Base-by-base conservation (phyloP, 2,113 vertebrate genomes). In the Coryphaenoides rupestris region DNA sequence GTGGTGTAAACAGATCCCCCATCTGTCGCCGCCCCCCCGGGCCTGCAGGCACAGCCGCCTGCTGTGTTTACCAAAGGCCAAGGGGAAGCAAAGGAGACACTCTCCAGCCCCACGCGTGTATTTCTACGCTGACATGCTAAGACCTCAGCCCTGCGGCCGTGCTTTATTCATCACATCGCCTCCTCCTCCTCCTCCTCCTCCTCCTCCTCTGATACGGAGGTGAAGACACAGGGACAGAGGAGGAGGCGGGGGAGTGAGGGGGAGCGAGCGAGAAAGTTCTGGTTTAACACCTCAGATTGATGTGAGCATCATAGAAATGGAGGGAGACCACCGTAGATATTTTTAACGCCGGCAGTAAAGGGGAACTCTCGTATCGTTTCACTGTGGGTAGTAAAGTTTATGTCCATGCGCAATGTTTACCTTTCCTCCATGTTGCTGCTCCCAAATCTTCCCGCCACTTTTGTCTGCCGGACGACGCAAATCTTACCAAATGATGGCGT, bases 321-420 rank as follows among this genome's bases (percentile, higher is more conserved):
- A 66, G 7, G 52, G n/a, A 52, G 26, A 64, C 33, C 22, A 10
- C 19, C 17, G 47, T 59, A 47, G 61, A 49, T 72, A 73, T 74
- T 45, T 63, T 73, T 75, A 10, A 75, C 73, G 60, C 22, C 54
- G 45, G 50, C 52, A 70, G 66, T 65, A 71, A 69, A n/a, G n/a
- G n/a, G n/a, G n/a, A n/a, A n/a, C n/a, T n/a, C n/a, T n/a, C n/a
- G n/a, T n/a, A n/a, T n/a, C n/a, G n/a, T n/a, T n/a, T n/a, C n/a
- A n/a, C n/a, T n/a, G n/a, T n/a, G n/a, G n/a, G n/a, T n/a, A n/a
- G n/a, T n/a, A n/a, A n/a, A n/a, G n/a, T n/a, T n/a, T n/a, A n/a
- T n/a, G n/a, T n/a, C n/a, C n/a, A n/a, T n/a, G n/a, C n/a, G n/a
- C n/a, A n/a, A n/a, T n/a, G n/a, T n/a, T n/a, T n/a, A n/a, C n/a